These are phyloP conservation scores for Xylocopa sonorina DNA, from an alignment of 1,140 invertebrate genomes.

Conservation along the genomic window DNA sequence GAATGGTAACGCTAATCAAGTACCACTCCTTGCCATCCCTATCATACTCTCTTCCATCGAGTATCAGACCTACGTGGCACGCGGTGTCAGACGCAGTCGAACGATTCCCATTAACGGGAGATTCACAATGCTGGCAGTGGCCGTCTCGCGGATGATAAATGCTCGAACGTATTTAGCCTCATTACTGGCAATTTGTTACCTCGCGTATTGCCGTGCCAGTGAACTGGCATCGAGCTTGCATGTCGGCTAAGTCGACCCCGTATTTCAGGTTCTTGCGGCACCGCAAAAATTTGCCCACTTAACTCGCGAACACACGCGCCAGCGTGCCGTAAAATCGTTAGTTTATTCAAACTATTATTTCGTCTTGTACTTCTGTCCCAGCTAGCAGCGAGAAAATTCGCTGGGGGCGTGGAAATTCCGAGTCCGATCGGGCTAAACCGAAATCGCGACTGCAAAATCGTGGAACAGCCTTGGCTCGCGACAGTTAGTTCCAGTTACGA, in stretches of 20 bases:
- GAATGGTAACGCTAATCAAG: not conserved
- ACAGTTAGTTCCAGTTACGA: slow-evolving; percentile 46
- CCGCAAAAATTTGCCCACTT: slow-evolving; percentile 23
- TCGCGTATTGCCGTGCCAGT: slow-evolving; percentile 32
- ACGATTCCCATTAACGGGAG: slow-evolving; percentile 59
- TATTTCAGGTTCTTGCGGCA: slow-evolving; percentile 17
- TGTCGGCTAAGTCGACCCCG: not conserved
- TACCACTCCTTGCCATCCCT: not conserved
- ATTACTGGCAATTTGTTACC: slow-evolving; percentile 72
- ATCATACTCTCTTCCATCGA: not conserved
- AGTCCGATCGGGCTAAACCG: not conserved
- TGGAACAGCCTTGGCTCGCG: not conserved
- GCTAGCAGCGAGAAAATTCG: no score
- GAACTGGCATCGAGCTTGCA: slow-evolving; percentile 3
- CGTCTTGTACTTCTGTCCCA: no score
- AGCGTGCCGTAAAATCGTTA: no score
- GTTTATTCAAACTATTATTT: no score
- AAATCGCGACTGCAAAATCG: not conserved
- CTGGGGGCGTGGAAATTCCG: not conserved
- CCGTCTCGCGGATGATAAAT: slow-evolving; percentile 69
- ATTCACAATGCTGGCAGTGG: slow-evolving; percentile 56
- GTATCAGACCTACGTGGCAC: not conserved
- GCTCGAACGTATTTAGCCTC: slow-evolving; percentile 67
- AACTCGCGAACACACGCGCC: not conserved
- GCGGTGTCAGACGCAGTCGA: slow-evolving; percentile 43